phyloP scores from a whole-genome alignment of 2,797 vertebrate species.

The Muscicapa comitata region DNA sequence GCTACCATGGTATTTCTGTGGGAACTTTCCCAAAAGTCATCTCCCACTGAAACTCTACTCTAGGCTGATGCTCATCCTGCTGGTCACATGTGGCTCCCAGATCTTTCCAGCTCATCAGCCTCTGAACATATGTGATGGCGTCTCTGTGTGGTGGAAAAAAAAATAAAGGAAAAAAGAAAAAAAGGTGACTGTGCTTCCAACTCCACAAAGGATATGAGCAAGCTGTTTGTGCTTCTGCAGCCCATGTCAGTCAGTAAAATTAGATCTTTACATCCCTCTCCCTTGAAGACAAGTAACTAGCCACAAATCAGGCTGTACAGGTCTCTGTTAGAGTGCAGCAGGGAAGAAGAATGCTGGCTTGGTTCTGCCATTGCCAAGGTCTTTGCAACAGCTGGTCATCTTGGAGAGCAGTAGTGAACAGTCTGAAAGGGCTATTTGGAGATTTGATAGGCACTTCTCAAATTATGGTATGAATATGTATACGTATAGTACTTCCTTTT shows the following conservation, averaged over 20 bases:
- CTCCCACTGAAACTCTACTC: slow-evolving; percentile 22
- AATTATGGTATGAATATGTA: neutral
- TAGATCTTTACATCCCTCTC: slow-evolving; percentile 54
- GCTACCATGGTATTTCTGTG: slow-evolving; percentile 12
- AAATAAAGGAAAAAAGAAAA: neutral
- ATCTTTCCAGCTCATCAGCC: slow-evolving; percentile 44
- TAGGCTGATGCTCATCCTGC: neutral
- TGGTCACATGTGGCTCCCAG: slow-evolving; percentile 70
- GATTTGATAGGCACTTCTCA: neutral
- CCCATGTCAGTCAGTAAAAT: slow-evolving; percentile 65
- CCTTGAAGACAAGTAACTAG: slow-evolving; percentile 34
- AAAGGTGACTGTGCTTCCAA: slow-evolving; percentile 35
- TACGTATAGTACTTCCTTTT: neutral
- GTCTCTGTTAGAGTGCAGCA: neutral
- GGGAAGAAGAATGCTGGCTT: neutral
- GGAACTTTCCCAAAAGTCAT: slow-evolving; percentile 39
- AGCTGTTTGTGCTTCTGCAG: slow-evolving; percentile 54
- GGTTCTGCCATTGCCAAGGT: neutral
- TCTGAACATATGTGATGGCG: slow-evolving; percentile 60
- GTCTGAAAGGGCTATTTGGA: neutral
- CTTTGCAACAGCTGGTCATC: neutral
- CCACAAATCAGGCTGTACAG: slow-evolving; percentile 18
- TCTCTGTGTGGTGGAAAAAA: slow-evolving; percentile 7
- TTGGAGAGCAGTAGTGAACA: neutral
- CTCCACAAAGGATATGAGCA: slow-evolving; percentile 63